A percentile compares a stretch with the other conserved stretches of the same genome.
Conservation (phyloP, 92 coral and sea anemone species). For the Nematostella vectensis region DNA sequence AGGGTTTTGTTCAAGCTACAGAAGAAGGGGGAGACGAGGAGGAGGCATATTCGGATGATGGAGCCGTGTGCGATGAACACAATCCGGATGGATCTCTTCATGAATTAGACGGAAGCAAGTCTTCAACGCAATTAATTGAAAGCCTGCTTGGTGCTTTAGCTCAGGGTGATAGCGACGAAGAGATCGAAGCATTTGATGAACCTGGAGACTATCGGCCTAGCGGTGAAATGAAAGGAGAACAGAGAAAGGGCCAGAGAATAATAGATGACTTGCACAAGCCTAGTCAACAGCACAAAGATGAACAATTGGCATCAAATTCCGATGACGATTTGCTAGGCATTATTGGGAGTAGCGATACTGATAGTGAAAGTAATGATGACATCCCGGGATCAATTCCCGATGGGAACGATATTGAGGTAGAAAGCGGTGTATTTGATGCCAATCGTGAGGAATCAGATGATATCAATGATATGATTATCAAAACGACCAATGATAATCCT, state of each 20-base stretch:
- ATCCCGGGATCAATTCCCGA: neutral
- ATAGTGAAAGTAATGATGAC: neutral
- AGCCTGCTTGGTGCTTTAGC: no score
- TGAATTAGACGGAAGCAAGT: no score
- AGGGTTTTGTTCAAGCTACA: no score
- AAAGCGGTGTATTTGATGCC: neutral
- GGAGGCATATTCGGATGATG: neutral
- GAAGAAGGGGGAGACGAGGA: neutral
- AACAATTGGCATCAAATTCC: conserved; percentile 1
- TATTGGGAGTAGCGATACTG: conserved; percentile 27
- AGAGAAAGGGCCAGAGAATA: no score
- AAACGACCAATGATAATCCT: neutral
- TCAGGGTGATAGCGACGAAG: no score
- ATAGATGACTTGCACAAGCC: no score
- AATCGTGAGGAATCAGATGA: no score
- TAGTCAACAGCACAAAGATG: no score
- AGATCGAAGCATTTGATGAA: no score
- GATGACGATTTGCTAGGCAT: conserved; percentile 54
- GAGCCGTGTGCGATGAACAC: neutral
- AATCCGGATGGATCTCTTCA: neutral
- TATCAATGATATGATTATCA: neutral
- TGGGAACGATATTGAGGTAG: neutral
- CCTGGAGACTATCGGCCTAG: no score
- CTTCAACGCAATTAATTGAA: no score
- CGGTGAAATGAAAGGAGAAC: no score